Evolutionary conservation across 2,888 invertebrate species (phyloP).

Genomic region (Xylota segnis): DNA sequence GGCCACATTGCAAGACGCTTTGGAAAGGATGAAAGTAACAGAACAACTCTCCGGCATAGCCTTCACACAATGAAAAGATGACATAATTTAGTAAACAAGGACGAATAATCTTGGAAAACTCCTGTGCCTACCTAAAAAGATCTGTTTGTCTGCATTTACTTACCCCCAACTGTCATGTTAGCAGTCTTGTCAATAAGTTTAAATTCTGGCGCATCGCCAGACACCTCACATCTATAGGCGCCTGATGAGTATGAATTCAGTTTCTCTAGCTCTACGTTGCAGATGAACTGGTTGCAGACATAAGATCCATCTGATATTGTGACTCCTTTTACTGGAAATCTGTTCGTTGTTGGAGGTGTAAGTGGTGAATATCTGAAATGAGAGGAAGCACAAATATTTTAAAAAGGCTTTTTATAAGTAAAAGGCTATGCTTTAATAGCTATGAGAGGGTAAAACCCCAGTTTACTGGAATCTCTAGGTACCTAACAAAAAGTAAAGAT

Average conservation of each 20-base stretch:
- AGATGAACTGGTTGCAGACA: slow-evolving; percentile 84
- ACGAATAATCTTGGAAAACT: too few species aligned
- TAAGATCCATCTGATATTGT: slow-evolving; percentile 83
- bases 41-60: too few species aligned
- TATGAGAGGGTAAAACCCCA: too few species aligned
- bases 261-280: slow-evolving; percentile 83
- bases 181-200: slow-evolving; percentile 86
- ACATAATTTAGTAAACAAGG: too few species aligned
- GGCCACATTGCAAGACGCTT: too few species aligned
- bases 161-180: slow-evolving; percentile 87
- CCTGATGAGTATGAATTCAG: slow-evolving; percentile 84
- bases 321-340: slow-evolving; percentile 84
- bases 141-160: slow-evolving; percentile 77
- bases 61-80: too few species aligned
- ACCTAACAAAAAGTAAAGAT: too few species aligned
- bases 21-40: too few species aligned
- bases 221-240: slow-evolving; percentile 87
- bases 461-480: too few species aligned
- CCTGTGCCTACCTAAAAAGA: too few species aligned
- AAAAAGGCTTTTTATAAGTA: too few species aligned
- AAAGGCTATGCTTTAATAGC: too few species aligned
- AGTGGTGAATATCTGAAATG: slow-evolving; percentile 84
- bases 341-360: slow-evolving; percentile 83
- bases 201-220: slow-evolving; percentile 87
- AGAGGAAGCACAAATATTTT: not conserved